Evolutionary conservation across 37 sponge, comb jelly and placozoan species (phyloP), one percentile per base, ranked within the genome.

Genomic region (Eunapius fragilis): DNA sequence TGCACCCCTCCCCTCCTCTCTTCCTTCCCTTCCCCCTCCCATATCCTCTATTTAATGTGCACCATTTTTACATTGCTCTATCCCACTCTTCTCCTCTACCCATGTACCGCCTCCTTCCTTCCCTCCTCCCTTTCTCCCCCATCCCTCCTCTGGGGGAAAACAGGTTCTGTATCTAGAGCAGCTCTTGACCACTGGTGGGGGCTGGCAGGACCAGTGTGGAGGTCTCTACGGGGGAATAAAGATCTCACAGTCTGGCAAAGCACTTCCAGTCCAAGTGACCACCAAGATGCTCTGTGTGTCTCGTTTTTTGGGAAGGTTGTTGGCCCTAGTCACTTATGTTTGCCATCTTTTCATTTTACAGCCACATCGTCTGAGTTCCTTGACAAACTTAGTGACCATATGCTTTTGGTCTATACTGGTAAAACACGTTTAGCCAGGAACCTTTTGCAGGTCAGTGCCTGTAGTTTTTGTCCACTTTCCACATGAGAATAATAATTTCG

Each of bases 171-270:
- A 90, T 58, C 31, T 95, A 72, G 96, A 95, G 84, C 96, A 95
- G 86, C 77, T 95, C 81, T 78, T 95, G 34, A 95, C 96, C 14
- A 92, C 93, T 10, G 96, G 96, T 13, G 96, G 96, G 4, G 96
- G 96, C 31, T 95, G 96, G 96, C 96, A 95, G 84, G 96, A 95
- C 72, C 96, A 95, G 79, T 88, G 88, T 76, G 96, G 96, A 31
- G 96, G 96, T 3, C 75, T 95, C 25, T 92, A 87, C 72, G 90
- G 88, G 2, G 96, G 96, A 19, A 86, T 70, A 3, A 95, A 95
- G 78, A 76, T 90, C 17, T 92, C 93, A 2, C 76, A 71, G n/a
- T 92, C 93, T 24, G 6, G 76, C 30, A 85, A 77, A 75, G 78
- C 72, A 25, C 82, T 86, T 5, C 86, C 84, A 11, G 88, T 87